Base-by-base conservation (phyloP, 2,888 invertebrate species). In the Onthophagus sagittarius region DNA sequence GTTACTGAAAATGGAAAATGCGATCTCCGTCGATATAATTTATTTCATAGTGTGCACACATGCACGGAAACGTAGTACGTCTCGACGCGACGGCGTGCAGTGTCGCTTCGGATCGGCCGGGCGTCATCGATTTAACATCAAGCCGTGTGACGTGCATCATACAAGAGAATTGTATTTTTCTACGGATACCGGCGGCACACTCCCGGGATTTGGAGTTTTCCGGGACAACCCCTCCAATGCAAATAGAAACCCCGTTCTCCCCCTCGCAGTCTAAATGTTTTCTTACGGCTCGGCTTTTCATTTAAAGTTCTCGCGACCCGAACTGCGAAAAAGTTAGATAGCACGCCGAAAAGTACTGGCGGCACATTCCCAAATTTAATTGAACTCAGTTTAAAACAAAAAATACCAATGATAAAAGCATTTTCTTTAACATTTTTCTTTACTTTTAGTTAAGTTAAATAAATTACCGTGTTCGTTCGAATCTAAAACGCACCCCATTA, bases 71-170 rank as follows among this genome's bases (percentile, higher is more conserved):
- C 39, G 39, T 53, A 53, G 39, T 23, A 23, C 39, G 39, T 53
- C 39, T 11, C 39, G 39, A 9, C 11, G 39, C 23, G 23, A 23
- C 23, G 23, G 2, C 23, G 23, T 23, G 23, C 3, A 23, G 39
- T 11, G 39, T 53, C 39, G 39, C 39, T 53, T 53, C 39, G 11
- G 39, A 53, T 53, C 39, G 39, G 39, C 11, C 11, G 39, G 11
- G 39, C 74, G 72, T 73, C 65, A 67, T 72, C 62, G 75, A 75
- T 75, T 73, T 76, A 63, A 62, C 70, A 70, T 62, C 62, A 62
- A 39, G 53, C 33, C 53, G 15, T 23, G 23, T 39, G 70, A 62
- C 70, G 15, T 70, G 67, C 67, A 67, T 67, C 67, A 67, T 67
- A 67, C 39, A 15, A 7, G 31, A 13, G 62, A 73, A 72, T 73